Evolutionary conservation across 2,888 invertebrate genomes (phyloP).

Genomic region (Heliconius ismenius): DNA sequence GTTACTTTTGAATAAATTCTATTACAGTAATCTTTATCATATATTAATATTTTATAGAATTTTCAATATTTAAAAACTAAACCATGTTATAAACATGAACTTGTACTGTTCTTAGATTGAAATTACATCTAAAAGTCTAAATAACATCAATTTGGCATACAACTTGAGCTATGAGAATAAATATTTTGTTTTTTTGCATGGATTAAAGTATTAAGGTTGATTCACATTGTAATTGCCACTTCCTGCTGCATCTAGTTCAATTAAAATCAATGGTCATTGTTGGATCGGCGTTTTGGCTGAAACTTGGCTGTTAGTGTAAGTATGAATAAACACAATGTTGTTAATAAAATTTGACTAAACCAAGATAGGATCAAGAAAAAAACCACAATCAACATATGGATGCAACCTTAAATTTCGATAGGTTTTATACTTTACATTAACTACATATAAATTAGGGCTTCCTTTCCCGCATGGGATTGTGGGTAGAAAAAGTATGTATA

Average conservation of each 20-base stretch:
- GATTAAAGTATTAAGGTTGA: too few species aligned
- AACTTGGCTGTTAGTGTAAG: not conserved
- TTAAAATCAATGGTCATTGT: not conserved
- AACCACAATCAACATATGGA: not conserved
- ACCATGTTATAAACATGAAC: slow-evolving; percentile 8
- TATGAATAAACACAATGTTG: not conserved
- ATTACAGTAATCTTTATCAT: not conserved
- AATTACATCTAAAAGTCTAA: slow-evolving; percentile 21
- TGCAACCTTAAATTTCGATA: not conserved
- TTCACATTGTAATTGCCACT: too few species aligned
- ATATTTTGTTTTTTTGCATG: slow-evolving; percentile 38
- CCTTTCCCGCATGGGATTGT: not conserved
- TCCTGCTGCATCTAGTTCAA: too few species aligned
- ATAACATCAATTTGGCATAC: slow-evolving; percentile 75
- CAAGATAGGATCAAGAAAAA: not conserved
- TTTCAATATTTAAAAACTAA: slow-evolving; percentile 4
- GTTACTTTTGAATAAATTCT: slow-evolving; percentile 7
- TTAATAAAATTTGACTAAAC: not conserved
- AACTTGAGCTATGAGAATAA: slow-evolving; percentile 64
- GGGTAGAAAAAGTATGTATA: not conserved
- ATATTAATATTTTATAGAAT: slow-evolving; percentile 9
- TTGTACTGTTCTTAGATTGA: slow-evolving; percentile 17
- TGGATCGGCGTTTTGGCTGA: not conserved
- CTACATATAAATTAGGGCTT: not conserved
- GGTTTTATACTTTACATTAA: not conserved